These are phyloP conservation scores for Calyptomena viridis DNA, from an alignment of 2,113 vertebrate species.

Conservation along the genomic window DNA sequence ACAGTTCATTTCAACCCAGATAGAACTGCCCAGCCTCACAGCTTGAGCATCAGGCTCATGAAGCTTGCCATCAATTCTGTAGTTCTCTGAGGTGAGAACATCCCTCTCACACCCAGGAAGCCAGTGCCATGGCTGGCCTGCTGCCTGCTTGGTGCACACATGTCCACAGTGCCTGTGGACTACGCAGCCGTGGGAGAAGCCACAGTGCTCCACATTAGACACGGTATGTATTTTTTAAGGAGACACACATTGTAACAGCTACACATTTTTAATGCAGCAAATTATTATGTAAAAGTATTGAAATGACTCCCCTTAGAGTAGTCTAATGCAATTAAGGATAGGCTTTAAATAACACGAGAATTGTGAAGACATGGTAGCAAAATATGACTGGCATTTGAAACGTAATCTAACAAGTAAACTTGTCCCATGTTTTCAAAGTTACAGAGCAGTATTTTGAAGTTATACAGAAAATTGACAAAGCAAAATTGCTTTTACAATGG, in stretches of 20 bases:
- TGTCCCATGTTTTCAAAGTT: background rate
- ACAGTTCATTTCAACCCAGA: background rate
- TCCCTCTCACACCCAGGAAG: background rate
- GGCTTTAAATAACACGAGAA: background rate
- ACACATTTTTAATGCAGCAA: background rate
- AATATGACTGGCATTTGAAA: background rate
- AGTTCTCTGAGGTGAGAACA: background rate
- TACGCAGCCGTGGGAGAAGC: background rate
- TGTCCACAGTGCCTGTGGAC: rapidly evolving
- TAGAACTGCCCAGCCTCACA: background rate
- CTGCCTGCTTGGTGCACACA: background rate
- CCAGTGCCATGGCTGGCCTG: background rate
- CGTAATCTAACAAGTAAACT: background rate
- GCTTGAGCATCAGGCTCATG: background rate
- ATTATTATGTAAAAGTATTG: background rate
- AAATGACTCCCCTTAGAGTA: background rate
- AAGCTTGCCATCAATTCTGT: background rate
- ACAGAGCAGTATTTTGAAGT: background rate
- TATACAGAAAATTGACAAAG: background rate
- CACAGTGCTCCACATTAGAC: background rate
- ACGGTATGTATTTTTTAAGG: background rate
- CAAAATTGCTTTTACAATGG: background rate
- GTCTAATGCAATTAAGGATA: background rate
- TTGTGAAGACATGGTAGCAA: background rate
- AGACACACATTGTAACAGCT: background rate